Evolutionary conservation across 2,888 invertebrate genomes (phyloP).

Genomic region (Cephus sareptanus): DNA sequence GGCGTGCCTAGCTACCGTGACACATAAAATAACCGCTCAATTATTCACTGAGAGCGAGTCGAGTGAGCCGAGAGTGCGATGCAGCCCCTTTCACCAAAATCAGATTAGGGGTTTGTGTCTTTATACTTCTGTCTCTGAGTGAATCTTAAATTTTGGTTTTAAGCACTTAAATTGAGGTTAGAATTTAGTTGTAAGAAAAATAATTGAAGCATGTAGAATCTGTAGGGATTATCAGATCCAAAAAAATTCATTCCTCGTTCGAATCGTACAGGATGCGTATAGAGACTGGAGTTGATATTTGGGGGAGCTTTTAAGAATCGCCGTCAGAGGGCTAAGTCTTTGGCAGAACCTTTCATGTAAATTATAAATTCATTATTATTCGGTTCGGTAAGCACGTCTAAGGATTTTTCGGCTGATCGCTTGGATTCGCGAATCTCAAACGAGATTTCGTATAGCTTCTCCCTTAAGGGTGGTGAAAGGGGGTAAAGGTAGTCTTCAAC

Average conservation of each 20-base stretch:
- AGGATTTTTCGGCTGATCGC: conserved; percentile 33
- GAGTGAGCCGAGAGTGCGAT: conserved; percentile 14
- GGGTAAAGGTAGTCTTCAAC: neutral
- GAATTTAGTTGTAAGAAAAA: neutral
- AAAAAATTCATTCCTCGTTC: neutral
- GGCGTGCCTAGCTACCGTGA: conserved; percentile 23
- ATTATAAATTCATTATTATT: conserved; percentile 54
- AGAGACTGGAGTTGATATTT: neutral
- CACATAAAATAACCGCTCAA: conserved; percentile 24
- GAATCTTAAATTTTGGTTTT: neutral
- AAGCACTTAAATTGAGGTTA: neutral
- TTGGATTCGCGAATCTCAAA: conserved; percentile 29
- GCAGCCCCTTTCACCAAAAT: conserved; percentile 16
- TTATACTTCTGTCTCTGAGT: neutral
- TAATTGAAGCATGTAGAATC: neutral
- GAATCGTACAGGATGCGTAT: neutral
- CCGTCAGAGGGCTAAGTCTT: neutral
- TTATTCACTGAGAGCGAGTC: conserved; percentile 21
- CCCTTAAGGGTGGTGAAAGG: conserved; percentile 18
- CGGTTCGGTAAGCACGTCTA: conserved; percentile 39
- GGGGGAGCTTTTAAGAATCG: neutral
- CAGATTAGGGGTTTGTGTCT: conserved; percentile 16
- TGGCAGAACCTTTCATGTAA: conserved; percentile 19
- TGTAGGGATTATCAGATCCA: neutral
- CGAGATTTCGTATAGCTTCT: conserved; percentile 10